These are phyloP conservation scores for Drosophila siamana DNA, from an alignment of 2,888 invertebrate genomes.

Conservation along the genomic window DNA sequence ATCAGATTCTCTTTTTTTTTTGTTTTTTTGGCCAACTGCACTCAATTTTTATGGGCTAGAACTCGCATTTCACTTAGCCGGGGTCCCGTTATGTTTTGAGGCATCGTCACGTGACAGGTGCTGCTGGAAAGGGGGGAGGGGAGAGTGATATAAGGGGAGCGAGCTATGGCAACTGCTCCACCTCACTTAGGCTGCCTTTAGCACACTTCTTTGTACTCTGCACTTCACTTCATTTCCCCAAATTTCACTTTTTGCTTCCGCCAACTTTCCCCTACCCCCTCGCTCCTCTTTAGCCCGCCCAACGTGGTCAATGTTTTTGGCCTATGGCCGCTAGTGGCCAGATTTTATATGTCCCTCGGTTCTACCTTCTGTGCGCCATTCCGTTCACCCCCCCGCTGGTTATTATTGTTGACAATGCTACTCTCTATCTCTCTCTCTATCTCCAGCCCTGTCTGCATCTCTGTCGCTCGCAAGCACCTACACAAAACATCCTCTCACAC, in stretches of 20 bases:
- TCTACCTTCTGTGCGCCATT: constrained; percentile 3
- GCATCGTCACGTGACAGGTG: background rate
- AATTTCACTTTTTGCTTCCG: too few species aligned
- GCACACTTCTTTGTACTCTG: background rate
- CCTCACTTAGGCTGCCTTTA: background rate
- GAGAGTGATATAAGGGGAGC: too few species aligned
- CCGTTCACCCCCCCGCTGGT: constrained; percentile 1
- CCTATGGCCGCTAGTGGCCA: constrained; percentile 29
- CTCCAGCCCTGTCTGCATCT: background rate
- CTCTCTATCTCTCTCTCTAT: background rate
- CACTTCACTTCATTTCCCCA: too few species aligned
- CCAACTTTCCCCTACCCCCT: background rate
- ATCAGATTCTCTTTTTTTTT: too few species aligned
- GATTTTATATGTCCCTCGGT: constrained; percentile 48
- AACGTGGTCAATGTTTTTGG: constrained; percentile 22
- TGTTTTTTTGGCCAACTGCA: constrained; percentile 65
- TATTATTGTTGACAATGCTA: constrained; percentile 40
- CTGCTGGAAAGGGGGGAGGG: background rate
- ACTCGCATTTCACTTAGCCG: constrained; percentile 58
- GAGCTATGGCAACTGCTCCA: background rate
- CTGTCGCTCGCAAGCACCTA: background rate
- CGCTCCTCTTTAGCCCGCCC: background rate
- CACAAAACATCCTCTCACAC: background rate
- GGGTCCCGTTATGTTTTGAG: constrained; percentile 27
- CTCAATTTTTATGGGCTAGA: constrained; percentile 68